Evolutionary conservation across 1,140 invertebrate genomes (phyloP), one percentile per base, ranked within the genome.

Genomic region (Sinonovacula constricta): DNA sequence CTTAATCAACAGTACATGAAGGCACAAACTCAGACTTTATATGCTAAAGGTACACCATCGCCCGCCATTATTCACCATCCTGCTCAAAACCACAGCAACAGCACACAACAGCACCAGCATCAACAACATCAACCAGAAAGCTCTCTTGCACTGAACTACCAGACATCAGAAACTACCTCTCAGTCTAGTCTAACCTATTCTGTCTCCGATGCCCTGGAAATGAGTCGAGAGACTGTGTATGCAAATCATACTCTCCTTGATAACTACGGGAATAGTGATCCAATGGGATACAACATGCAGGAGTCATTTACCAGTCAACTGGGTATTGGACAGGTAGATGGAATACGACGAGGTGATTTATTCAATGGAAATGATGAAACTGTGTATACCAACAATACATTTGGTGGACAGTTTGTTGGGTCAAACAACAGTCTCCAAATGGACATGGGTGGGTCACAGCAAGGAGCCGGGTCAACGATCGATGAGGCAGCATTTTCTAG

Each of bases 401-500:
- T 59, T 26, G 36, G 53, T 53, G 56, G 56, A 53, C 70, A 72
- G 49, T 82, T 36, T 79, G 59, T 59, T 39, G 81, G 70, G 56
- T 66, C 49, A 67, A 74, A 67, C 39, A 79, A 39, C 63, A 66
- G 59, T 39, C 34, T 81, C 12, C 51, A 77, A 22, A 75, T 39
- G 77, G 74, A 45, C 45, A 49, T 67, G 36, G 80, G 26, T 22
- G 34, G 4, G 14, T 12, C 54, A 1, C 54, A 72, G 12, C 54
- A 65, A 24, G 3, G 28, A 24, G 45, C 49, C 28, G 49, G 36
- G 5, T 82, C 80, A 14, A 85, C 83, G 4, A 85, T 85, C n/a
- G 84, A 84, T 68, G 81, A 85, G 59, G 82, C 66, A 39, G 81
- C 81, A 54, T 83, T 84, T 60, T 85, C 84, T 22, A 83, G 74